Evolutionary conservation across 2,797 vertebrate species (phyloP), one percentile per base, ranked within the genome.

Genomic region (Scleropages formosus): DNA sequence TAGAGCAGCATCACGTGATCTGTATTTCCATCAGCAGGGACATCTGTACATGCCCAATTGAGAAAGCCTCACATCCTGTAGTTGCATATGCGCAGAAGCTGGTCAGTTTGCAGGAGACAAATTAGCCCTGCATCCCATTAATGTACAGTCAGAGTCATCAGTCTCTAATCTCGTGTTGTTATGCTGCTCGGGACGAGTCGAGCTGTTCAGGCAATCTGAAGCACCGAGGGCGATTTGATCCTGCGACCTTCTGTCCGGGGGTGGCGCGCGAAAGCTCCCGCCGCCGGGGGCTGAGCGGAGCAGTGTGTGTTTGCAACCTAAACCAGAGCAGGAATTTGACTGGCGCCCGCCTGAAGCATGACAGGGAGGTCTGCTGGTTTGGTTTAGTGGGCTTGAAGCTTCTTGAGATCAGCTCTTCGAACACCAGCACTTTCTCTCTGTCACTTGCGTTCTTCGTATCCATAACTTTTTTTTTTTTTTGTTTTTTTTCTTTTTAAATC

Each of bases 171-270:
- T n/a, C n/a, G n/a, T n/a, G n/a, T n/a, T n/a, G 87, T 86, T 89
- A 84, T 62, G 68, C 44, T 77, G n/a, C 20, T 8, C 3, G 4
- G 78, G 70, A 85, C 79, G 79, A 82, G 79, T 84, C 81, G 81
- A 83, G 78, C 81, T 75, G 78, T 78, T 82, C 77, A 80, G 78
- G 79, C 63, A 78, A 80, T 65, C 78, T 83, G 83, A 86, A 88
- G 80, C 80, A 81, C 79, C 75, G 80, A 86, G 81, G 75, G 82
- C 80, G 84, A 84, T 85, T 85, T 88, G 74, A 84, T 84, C 77
- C 67, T 4, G 9, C 53, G 67, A 71, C 83, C 81, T 80, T 85
- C 86, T 82, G 10, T 10, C 10, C 49, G 10, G 49, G 49, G 10
- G 81, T 77, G 78, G 49, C 80, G 76, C 76, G 79, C 78, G 80